Evolutionary conservation across 2,113 vertebrate species (phyloP).

Genomic region (Pogonocichla stellata): DNA sequence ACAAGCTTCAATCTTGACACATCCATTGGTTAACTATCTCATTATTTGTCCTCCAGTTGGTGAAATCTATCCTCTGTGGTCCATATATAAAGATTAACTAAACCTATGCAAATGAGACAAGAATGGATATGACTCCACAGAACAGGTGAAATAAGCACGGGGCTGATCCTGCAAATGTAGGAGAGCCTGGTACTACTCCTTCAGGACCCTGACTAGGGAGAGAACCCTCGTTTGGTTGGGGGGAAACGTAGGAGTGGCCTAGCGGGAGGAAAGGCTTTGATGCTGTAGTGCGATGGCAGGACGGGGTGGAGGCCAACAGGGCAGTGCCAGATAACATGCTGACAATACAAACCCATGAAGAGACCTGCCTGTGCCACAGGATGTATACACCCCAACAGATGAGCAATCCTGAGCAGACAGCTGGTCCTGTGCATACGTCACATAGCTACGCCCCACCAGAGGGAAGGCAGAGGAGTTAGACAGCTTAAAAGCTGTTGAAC

Average conservation of each 20-base stretch:
- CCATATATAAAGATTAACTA: not conserved
- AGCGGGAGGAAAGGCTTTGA: not conserved
- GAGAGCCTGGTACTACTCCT: accelerated
- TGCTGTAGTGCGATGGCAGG: not conserved
- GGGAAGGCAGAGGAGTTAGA: not conserved
- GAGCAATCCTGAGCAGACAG: not conserved
- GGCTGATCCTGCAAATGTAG: not conserved
- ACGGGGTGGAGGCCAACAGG: not conserved
- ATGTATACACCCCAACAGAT: not conserved
- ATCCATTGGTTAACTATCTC: not conserved
- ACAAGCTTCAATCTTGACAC: not conserved
- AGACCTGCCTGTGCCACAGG: not conserved
- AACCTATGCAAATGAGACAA: not conserved
- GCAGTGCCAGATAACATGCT: not conserved
- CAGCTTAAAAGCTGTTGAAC: not conserved
- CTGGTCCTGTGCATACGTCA: not conserved
- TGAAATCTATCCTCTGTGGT: not conserved
- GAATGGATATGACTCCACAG: not conserved
- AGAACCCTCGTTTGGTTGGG: accelerated
- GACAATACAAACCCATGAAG: too few relatives aligned
- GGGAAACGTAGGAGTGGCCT: not conserved
- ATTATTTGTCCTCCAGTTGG: not conserved
- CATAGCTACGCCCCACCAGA: not conserved
- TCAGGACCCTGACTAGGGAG: not conserved
- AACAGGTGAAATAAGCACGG: not conserved